Conservation (phyloP, 1,140 invertebrate genomes). For the Coelopa frigida region DNA sequence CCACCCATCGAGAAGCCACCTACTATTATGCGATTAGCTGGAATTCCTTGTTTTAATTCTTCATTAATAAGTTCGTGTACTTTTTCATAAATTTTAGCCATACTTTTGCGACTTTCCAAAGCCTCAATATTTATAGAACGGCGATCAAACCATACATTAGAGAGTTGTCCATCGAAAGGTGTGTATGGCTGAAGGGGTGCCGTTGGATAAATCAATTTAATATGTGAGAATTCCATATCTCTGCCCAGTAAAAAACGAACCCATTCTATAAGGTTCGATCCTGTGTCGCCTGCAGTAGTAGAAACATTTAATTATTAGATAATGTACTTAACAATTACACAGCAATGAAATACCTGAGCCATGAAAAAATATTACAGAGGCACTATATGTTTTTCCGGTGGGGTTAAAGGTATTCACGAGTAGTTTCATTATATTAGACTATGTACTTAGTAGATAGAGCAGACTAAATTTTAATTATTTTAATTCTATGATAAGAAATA, state of each 20-base stretch:
- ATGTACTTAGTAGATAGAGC: too few relatives aligned
- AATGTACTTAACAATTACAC: slow-evolving; percentile 6
- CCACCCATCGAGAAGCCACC: slow-evolving; percentile 75
- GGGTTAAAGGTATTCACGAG: slow-evolving; percentile 33
- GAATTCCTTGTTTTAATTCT: slow-evolving; percentile 57
- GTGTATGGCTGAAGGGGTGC: slow-evolving; percentile 62
- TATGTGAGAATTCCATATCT: slow-evolving; percentile 58
- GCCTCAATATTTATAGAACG: slow-evolving; percentile 51
- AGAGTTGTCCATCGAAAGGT: slow-evolving; percentile 53
- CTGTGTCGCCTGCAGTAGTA: slow-evolving; percentile 53
- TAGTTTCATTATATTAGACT: slow-evolving; percentile 17
- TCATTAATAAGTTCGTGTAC: slow-evolving; percentile 55
- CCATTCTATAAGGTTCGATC: slow-evolving; percentile 56
- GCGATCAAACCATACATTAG: slow-evolving; percentile 67
- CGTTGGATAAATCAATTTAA: slow-evolving; percentile 63
- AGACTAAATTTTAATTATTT: too few relatives aligned
- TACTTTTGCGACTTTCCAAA: slow-evolving; percentile 53
- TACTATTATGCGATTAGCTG: slow-evolving; percentile 57
- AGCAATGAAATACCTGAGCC: slow-evolving; percentile 59
- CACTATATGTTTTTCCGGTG: slow-evolving; percentile 44
- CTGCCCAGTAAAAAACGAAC: slow-evolving; percentile 52
- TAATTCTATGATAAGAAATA: too few relatives aligned
- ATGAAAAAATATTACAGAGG: slow-evolving; percentile 55
- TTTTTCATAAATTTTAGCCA: slow-evolving; percentile 51
- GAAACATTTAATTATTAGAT: neutral